These are phyloP conservation scores for Aphelinus certus DNA, from an alignment of 1,140 invertebrate genomes.

Conservation along the genomic window DNA sequence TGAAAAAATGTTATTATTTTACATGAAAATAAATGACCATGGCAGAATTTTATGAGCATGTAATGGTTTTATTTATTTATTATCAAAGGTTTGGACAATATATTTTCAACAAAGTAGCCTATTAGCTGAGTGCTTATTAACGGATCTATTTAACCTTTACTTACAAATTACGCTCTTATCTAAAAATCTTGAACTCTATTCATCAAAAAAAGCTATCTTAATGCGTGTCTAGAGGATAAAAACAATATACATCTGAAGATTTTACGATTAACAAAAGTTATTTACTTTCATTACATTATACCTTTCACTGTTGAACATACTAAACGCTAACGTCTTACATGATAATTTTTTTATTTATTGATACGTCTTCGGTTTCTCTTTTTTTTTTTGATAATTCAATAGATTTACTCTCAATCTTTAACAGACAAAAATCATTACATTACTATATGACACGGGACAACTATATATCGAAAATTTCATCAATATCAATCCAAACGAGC, in stretches of 20 bases:
- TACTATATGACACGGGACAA: constrained; percentile 5
- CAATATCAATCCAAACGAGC: not conserved
- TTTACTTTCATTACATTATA: constrained; percentile 27
- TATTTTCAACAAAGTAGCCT: constrained; percentile 29
- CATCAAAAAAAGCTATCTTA: constrained; percentile 10
- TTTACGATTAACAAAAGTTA: constrained; percentile 5
- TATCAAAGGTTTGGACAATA: constrained; percentile 34
- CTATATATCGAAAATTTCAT: constrained; percentile 14
- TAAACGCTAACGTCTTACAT: constrained; percentile 24
- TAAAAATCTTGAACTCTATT: constrained; percentile 27
- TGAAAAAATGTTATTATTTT: constrained; percentile 28
- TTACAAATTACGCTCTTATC: constrained; percentile 16
- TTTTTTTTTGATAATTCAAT: constrained; percentile 13
- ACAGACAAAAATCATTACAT: not conserved
- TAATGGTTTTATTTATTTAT: constrained; percentile 22
- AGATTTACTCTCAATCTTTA: constrained; percentile 1
- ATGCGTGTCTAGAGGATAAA: not conserved
- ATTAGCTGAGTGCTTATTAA: constrained; percentile 17
- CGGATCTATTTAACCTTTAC: constrained; percentile 17
- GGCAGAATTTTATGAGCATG: constrained; percentile 24
- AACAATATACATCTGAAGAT: not conserved
- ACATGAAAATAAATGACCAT: constrained; percentile 30
- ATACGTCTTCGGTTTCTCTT: constrained; percentile 21
- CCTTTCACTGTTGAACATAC: constrained; percentile 15
- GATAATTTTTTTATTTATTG: constrained; percentile 20